Evolutionary conservation across 2,797 vertebrate species (phyloP), one percentile per base, ranked within the genome.

Genomic region (Harpagifer antarcticus): DNA sequence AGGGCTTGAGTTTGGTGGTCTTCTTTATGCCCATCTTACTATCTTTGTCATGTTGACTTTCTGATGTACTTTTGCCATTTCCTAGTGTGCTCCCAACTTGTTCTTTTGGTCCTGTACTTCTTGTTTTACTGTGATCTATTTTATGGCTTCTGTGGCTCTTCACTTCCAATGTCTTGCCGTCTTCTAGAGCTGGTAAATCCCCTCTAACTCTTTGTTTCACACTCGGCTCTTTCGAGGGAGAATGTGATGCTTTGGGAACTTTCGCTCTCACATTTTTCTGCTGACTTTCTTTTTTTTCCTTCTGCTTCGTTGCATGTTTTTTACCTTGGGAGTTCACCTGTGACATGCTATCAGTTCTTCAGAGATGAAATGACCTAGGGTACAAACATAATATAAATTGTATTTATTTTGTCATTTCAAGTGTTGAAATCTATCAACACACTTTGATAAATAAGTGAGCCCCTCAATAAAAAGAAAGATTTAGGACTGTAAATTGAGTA

Each of bases 321-420:
- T 78, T 85, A 45, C 58, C n/a, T 71, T 31, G 71, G 2, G 83
- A 83, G 65, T 92, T 94, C 49, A 79, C 82, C 47, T 90, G 79
- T 71, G 93, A 70, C 89, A 94, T 94, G 55, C 65, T 72, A 44
- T 84, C 44, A 68, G 5, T 75, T 54, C 37, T 82, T 79, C 17
- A 0, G 1, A 47, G 62, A 58, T 73, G 55, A 68, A 72, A 80
- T 67, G 15, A 79, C 74, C 86, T 91, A 76, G 3, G 76, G 17
- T 75, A 70, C 23, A 68, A 76, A 27, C 0, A 19, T 1, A 47
- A 13, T 4, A 45, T 13, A 27, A 17, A 47, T 6, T n/a, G 0
- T 19, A n/a, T 61, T 49, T 45, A 55, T 53, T 59, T 15, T 61
- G 8, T 47, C 4, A 55, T 54, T 48, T 50, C 23, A 40, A n/a